A percentile compares a stretch with the other conserved stretches of the same genome.
These are phyloP conservation scores for Rhopilema esculentum DNA, from an alignment of 30 jellyfish, hydroid and myxozoan species.

Conservation along the genomic window DNA sequence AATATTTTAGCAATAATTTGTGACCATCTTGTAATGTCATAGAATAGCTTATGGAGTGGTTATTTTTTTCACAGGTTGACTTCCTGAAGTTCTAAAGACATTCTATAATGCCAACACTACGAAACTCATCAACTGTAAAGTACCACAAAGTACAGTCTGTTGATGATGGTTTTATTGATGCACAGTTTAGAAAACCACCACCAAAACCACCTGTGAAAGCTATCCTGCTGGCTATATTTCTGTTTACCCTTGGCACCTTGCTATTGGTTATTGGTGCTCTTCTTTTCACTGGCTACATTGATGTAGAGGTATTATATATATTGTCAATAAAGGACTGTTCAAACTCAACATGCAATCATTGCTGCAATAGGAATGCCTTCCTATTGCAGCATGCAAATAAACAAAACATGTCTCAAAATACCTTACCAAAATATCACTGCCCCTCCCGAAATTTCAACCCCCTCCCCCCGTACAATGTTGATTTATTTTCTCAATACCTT, in stretches of 20 bases:
- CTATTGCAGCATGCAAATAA: too few relatives aligned
- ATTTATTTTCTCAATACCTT: too few relatives aligned
- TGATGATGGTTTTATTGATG: constrained; percentile 90
- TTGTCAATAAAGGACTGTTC: not conserved
- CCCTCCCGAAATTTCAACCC: too few relatives aligned
- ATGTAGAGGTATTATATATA: constrained; percentile 70
- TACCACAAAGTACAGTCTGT: constrained; percentile 74
- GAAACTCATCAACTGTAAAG: constrained; percentile 55
- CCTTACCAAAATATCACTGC: too few relatives aligned
- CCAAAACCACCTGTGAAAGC: constrained; percentile 87
- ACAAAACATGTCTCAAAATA: too few relatives aligned
- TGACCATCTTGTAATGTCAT: too few relatives aligned
- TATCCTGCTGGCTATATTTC: constrained; percentile 83
- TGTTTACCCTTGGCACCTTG: constrained; percentile 84
- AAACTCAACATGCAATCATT: not conserved
- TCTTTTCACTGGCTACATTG: constrained; percentile 88
- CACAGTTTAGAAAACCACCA: constrained; percentile 86
- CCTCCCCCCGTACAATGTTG: too few relatives aligned
- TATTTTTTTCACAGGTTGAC: not conserved
- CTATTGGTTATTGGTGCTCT: constrained; percentile 79
- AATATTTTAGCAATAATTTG: too few relatives aligned
- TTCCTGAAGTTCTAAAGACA: not conserved
- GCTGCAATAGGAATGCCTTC: too few relatives aligned
- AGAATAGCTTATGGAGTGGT: too few relatives aligned
- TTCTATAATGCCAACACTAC: constrained; percentile 25